Base-by-base conservation (phyloP, 2,113 vertebrate species). In the Hystrix cristata region DNA sequence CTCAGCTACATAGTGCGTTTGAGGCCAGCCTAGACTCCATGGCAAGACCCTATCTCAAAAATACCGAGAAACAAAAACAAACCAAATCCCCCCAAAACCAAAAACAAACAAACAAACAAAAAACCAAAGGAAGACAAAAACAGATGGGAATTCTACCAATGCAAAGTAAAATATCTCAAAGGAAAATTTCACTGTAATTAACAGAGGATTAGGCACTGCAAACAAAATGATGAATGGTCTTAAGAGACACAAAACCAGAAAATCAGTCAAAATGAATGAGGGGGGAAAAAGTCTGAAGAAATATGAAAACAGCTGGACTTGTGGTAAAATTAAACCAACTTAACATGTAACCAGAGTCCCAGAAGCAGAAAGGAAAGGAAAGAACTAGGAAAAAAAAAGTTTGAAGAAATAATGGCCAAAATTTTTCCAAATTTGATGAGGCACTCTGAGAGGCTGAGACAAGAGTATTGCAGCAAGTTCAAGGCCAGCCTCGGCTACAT, bases 111-210 rank as follows among this genome's bases (percentile, higher is more conserved):
- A 38, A 38, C 38, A 38, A 38, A 38, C 38, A 38, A 38, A 38
- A 38, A 38, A 38, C 38, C 38, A 38, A 85, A 89, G 9, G 29
- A 78, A 95, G 38, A n/a, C 38, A 71, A 69, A 79, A 60, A 81
- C 7, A 57, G 14, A n/a, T 29, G 46, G 3, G 23, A 81, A 87
- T 87, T 57, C 43, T 94, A 82, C 43, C 48, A 2, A 72, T 43
- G 11, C 64, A 84, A 86, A 82, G 62, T 55, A 62, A 74, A 96
- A 67, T 31, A 60, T 14, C 38, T 38, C 25, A 96, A 85, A 76
- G 69, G 27, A 93, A 88, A 83, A 64, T 38, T 96, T 95, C 43
- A 81, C 0, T 82, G 25, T 53, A 88, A 96, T 48, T 78, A 92
- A 65, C 5, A 94, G 21, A 94, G n/a, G 31, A 82, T 83, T 78